These are phyloP conservation scores for Lagodon rhomboides DNA, from an alignment of 2,797 vertebrate species.

Conservation along the genomic window DNA sequence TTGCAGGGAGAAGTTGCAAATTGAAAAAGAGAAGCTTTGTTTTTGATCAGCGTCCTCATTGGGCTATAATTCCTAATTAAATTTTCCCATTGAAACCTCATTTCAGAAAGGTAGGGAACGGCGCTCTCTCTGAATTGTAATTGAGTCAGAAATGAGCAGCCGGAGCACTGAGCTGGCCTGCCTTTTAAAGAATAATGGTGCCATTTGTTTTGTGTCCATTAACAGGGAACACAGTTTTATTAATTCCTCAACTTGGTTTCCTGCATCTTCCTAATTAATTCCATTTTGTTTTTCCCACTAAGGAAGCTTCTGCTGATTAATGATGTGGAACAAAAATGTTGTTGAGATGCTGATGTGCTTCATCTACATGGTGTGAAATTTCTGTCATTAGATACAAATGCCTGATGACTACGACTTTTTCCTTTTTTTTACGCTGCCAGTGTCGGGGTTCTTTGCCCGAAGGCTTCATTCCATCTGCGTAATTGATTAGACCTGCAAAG, in stretches of 20 bases:
- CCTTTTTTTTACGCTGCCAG: conserved; percentile 64
- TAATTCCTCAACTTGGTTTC: conserved; percentile 91
- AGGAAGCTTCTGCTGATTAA: conserved; percentile 90
- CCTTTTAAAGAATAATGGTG: conserved; percentile 84
- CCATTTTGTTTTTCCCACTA: conserved; percentile 87
- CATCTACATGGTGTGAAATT: conserved; percentile 83
- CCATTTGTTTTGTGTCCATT: conserved; percentile 89
- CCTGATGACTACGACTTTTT: conserved; percentile 83
- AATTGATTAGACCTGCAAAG: conserved; percentile 84
- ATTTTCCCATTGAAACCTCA: conserved; percentile 85
- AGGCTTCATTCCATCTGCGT: conserved; percentile 82
- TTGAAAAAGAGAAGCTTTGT: conserved; percentile 66
- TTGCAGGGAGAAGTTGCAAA: conserved; percentile 60
- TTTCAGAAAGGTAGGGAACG: conserved; percentile 84
- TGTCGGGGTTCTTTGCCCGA: conserved; percentile 76
- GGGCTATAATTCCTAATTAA: conserved; percentile 86
- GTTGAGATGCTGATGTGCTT: conserved; percentile 87
- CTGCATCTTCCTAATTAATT: conserved; percentile 90
- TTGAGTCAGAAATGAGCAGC: conserved; percentile 83
- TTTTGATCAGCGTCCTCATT: conserved; percentile 65
- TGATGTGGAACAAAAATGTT: conserved; percentile 87
- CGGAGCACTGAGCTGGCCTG: conserved; percentile 73
- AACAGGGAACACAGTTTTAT: conserved; percentile 87
- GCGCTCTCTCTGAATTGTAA: conserved; percentile 78
- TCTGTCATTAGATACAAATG: conserved; percentile 86